Base-by-base conservation (phyloP, 2,797 vertebrate genomes). In the Melanogrammus aeglefinus region DNA sequence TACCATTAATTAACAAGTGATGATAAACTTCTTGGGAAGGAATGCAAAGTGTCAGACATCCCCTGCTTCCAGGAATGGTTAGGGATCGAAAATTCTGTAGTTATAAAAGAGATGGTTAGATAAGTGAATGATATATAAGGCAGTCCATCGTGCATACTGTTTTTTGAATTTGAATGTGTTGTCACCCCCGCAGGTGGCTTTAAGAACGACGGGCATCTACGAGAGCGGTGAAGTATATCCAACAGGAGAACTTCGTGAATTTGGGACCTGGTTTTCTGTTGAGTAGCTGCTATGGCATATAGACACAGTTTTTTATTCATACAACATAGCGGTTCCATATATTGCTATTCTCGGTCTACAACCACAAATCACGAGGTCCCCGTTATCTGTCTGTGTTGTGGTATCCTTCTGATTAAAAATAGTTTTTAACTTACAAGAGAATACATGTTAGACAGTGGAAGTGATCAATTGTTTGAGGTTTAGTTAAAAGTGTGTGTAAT, bases 171-270 rank as follows among this genome's bases (percentile, higher is more conserved):
- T 2, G 29, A 13, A 24, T 21, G 63, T 4, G 76, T 36, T 91
- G 78, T 83, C 41, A 70, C 83, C 85, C 88, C 76, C 84, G 51
- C 12, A 99, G 98, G 96, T 99, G 74, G n/a, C n/a, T 93, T 99
- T 82, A 94, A 95, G 85, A 99, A 98, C 88, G 99, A 98, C n/a
- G 90, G 97, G 97, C 0, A 94, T 98, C 44, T 99, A 98, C 0
- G 97, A 99, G 86, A 99, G 96, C 0, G 97, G n/a, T 99, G 70
- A 98, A 98, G 87, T 96, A 94, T 75, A 90, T 95, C 72, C 97
- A 99, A 87, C 98, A 99, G 87, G 95, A 99, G 89, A 99, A 99
- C 91, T 99, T 99, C 93, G n/a, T 99, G 97, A 97, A 95, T 99
- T 0, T n/a, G n/a, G 98, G 98, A 7, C 98, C 98, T 0, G 94